Percentiles rank a stretch among this genome's conserved stretches.
These are phyloP conservation scores for Pissodes strobi DNA, from an alignment of 1,140 invertebrate genomes.

Conservation along the genomic window DNA sequence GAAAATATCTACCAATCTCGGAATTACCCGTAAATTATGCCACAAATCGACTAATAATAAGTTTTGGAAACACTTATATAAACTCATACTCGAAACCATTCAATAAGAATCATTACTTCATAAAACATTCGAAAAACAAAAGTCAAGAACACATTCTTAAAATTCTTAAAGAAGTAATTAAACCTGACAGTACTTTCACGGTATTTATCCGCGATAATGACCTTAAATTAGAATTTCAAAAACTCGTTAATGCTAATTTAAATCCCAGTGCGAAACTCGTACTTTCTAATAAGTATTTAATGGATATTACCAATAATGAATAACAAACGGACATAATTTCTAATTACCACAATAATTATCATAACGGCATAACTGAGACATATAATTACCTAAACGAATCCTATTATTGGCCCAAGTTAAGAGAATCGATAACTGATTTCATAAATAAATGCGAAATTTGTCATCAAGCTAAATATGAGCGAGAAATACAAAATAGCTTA, in stretches of 20 bases:
- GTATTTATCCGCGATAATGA: neutral
- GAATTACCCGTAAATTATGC: slow-evolving; percentile 12
- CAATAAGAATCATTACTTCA: neutral
- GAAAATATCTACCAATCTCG: no score
- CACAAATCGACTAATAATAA: neutral
- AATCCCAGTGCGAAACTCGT: no score
- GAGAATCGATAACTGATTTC: no score
- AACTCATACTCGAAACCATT: neutral
- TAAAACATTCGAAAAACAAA: no score
- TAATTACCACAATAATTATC: no score
- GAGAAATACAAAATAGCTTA: slow-evolving; percentile 11
- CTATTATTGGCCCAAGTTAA: no score
- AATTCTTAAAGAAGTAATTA: no score
- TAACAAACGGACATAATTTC: no score
- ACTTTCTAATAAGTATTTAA: neutral
- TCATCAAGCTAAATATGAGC: slow-evolving; percentile 25
- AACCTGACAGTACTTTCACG: no score
- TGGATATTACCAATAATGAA: neutral
- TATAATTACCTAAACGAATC: no score
- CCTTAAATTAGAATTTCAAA: neutral
- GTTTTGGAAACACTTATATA: slow-evolving; percentile 3
- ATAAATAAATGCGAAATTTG: slow-evolving; percentile 33
- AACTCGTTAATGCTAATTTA: no score
- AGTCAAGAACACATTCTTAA: no score
- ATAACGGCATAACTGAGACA: slow-evolving; percentile 30